Percentiles rank a stretch among this genome's conserved stretches.
Evolutionary conservation across 2,797 vertebrate species (phyloP).

Genomic region (Presbytis comata): DNA sequence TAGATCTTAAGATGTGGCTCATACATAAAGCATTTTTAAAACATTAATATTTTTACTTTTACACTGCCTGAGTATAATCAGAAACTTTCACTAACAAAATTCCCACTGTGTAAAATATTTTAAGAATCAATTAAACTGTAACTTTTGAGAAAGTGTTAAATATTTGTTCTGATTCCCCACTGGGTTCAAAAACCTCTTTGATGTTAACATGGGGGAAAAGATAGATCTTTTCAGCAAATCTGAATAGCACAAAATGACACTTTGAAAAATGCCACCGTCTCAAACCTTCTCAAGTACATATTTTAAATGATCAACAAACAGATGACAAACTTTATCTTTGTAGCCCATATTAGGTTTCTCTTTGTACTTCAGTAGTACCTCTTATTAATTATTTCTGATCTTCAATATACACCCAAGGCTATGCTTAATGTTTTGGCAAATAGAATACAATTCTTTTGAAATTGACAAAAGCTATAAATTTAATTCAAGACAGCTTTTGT

Average conservation of each 20-base stretch:
- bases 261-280: conserved; percentile 37
- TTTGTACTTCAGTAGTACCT: conserved; percentile 66
- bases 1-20: background rate
- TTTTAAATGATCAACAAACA: conserved; percentile 20
- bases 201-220: conserved; percentile 46
- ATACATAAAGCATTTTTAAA: conserved; percentile 48
- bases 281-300: conserved; percentile 37
- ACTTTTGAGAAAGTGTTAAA: conserved; percentile 31
- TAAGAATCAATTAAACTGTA: conserved; percentile 52
- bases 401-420: conserved; percentile 79
- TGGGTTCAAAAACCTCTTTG: conserved; percentile 21
- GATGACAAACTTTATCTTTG: conserved; percentile 50
- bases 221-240: conserved; percentile 42
- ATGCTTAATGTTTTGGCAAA: conserved; percentile 76
- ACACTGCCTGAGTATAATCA: conserved; percentile 7
- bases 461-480: conserved; percentile 59
- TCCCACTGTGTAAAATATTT: conserved; percentile 34
- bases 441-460: conserved; percentile 71
- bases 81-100: conserved; percentile 27
- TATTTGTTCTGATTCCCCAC: conserved; percentile 21
- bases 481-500: conserved; percentile 68
- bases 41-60: conserved; percentile 45
- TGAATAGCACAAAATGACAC: conserved; percentile 33
- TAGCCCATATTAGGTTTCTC: background rate
- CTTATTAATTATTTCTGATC: conserved; percentile 79